Evolutionary conservation across 2,113 vertebrate species (phyloP).

Genomic region (Nyctibius bracteatus): DNA sequence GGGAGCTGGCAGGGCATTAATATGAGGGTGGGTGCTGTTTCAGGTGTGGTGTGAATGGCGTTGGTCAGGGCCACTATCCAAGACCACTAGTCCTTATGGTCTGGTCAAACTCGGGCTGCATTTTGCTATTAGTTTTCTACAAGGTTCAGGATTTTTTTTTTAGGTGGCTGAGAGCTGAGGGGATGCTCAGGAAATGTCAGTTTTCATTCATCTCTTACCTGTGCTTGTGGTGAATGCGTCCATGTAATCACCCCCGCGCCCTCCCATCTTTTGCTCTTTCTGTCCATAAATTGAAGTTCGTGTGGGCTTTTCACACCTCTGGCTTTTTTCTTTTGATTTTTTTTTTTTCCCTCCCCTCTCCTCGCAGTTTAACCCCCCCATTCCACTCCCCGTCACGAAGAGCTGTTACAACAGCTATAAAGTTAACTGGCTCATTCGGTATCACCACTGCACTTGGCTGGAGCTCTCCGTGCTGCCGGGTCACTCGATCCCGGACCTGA

Average conservation of each 20-base stretch:
- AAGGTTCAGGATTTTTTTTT: background rate
- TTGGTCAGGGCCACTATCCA: background rate
- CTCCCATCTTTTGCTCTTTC: background rate
- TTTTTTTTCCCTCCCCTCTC: accelerated
- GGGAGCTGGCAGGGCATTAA: background rate
- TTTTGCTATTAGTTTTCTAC: background rate
- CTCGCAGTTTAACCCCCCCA: background rate
- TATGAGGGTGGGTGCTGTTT: background rate
- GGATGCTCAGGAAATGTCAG: background rate
- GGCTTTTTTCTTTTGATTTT: background rate
- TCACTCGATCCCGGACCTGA: accelerated
- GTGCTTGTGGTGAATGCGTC: background rate
- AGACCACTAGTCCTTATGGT: background rate
- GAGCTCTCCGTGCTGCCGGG: background rate
- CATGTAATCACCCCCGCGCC: background rate
- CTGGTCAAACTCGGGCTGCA: background rate
- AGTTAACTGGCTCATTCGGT: background rate
- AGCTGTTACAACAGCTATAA: background rate
- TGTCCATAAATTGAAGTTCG: accelerated
- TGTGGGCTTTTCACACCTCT: background rate
- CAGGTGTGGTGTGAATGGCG: background rate
- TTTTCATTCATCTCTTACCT: background rate
- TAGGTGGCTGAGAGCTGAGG: background rate
- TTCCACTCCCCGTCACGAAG: background rate
- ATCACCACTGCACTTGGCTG: accelerated